A percentile compares a stretch with the other conserved stretches of the same genome.
Conservation (phyloP, 2,888 invertebrate genomes). For the Zygaena filipendulae region DNA sequence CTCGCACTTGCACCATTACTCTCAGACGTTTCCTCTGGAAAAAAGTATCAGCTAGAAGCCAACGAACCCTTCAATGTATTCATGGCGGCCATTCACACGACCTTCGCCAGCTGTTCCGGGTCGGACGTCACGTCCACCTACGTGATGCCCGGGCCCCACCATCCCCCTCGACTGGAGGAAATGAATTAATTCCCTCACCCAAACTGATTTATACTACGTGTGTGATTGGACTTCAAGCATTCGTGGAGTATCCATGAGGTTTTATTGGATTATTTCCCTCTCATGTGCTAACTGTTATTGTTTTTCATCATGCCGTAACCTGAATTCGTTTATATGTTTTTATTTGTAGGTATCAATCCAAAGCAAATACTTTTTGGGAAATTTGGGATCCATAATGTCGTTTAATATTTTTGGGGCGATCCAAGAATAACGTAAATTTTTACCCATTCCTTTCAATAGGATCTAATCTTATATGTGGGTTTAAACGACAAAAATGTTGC, state of each 20-base stretch:
- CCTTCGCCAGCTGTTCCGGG: constrained; percentile 17
- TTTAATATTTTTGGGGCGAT: constrained; percentile 1
- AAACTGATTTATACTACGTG: constrained; percentile 37
- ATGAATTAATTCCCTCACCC: constrained; percentile 43
- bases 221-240: constrained; percentile 25
- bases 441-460: no score
- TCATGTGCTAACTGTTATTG: no score
- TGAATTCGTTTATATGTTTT: neutral
- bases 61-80: constrained; percentile 16
- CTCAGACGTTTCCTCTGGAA: no score
- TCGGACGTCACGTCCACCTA: constrained; percentile 26
- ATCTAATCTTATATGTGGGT: no score
- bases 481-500: no score
- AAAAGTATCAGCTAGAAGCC: no score
- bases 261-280: constrained; percentile 27
- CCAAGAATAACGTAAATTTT: no score
- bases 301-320: constrained; percentile 11
- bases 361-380: neutral
- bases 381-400: neutral
- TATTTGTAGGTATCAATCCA: neutral
- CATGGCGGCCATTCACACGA: constrained; percentile 13
- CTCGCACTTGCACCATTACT: no score
- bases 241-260: no score
- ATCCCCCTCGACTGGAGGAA: constrained; percentile 26
- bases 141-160: no score